These are phyloP conservation scores for Turritopsis rubra DNA, from an alignment of 30 jellyfish, hydroid and myxozoan species.

Conservation along the genomic window DNA sequence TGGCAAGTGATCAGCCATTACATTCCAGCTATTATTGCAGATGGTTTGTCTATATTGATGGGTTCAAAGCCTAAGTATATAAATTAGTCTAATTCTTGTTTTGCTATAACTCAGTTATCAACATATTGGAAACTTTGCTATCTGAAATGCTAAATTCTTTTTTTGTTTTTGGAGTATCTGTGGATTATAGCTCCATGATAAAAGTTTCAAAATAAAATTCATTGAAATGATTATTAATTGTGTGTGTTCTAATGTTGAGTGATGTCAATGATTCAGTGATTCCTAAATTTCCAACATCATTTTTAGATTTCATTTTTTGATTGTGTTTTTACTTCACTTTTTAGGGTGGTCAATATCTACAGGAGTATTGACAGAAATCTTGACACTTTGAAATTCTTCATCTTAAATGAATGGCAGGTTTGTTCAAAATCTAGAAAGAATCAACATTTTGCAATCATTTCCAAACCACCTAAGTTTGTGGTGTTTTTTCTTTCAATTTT, in stretches of 20 bases:
- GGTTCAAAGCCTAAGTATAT: constrained; percentile 87
- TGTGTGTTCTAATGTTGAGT: too few relatives aligned
- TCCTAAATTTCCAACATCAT: too few relatives aligned
- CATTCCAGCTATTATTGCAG: constrained; percentile 85
- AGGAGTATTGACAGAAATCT: constrained; percentile 50
- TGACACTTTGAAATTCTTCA: constrained; percentile 51
- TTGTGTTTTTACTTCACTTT: neutral
- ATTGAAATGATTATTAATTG: too few relatives aligned
- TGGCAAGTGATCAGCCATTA: constrained; percentile 82
- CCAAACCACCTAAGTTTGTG: too few relatives aligned
- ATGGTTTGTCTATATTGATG: constrained; percentile 52
- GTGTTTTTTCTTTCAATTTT: too few relatives aligned
- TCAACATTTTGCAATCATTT: neutral
- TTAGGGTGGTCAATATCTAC: constrained; percentile 38
- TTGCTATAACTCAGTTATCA: too few relatives aligned
- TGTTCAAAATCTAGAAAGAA: too few relatives aligned
- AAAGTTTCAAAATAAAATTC: neutral
- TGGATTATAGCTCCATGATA: neutral
- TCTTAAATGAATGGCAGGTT: constrained; percentile 60
- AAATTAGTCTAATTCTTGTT: too few relatives aligned
- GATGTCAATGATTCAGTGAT: too few relatives aligned
- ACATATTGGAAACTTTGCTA: too few relatives aligned
- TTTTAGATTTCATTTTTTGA: neutral
- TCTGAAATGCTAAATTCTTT: too few relatives aligned
- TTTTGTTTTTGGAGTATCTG: too few relatives aligned